Percentiles rank a stretch among this genome's conserved stretches.
These are phyloP conservation scores for Metopolophium dirhodum DNA, from an alignment of 1,140 invertebrate genomes.

Conservation along the genomic window DNA sequence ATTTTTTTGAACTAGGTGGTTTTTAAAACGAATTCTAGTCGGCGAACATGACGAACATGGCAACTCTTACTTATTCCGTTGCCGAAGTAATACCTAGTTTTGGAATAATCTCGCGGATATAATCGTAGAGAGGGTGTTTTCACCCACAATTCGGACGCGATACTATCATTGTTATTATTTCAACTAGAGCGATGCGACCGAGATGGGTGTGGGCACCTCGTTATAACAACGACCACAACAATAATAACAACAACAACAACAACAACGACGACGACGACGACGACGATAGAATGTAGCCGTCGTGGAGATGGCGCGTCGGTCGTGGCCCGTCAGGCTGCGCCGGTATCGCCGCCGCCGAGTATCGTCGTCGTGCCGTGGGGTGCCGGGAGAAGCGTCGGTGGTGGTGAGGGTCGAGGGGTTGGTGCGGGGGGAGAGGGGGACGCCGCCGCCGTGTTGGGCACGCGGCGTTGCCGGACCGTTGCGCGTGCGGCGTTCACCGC, in stretches of 20 bases:
- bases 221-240: not conserved
- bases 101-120: no score
- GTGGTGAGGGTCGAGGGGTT: not conserved
- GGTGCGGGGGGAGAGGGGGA: not conserved
- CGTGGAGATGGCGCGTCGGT: not conserved
- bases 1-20: no score
- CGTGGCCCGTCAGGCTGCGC: not conserved
- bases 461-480: slow-evolving; percentile 55
- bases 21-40: no score
- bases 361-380: not conserved
- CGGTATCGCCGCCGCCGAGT: not conserved
- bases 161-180: not conserved
- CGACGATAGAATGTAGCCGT: not conserved
- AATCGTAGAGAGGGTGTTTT: no score
- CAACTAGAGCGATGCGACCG: no score
- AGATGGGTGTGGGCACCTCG: not conserved
- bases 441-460: slow-evolving; percentile 45
- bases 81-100: no score
- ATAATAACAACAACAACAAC: not conserved
- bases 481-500: not conserved
- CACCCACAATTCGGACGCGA: not conserved
- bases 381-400: not conserved
- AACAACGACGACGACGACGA: not conserved
- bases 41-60: no score
- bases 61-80: no score